Evolutionary conservation across 2,888 invertebrate species (phyloP).

Genomic region (Ornithoptera alexandrae): DNA sequence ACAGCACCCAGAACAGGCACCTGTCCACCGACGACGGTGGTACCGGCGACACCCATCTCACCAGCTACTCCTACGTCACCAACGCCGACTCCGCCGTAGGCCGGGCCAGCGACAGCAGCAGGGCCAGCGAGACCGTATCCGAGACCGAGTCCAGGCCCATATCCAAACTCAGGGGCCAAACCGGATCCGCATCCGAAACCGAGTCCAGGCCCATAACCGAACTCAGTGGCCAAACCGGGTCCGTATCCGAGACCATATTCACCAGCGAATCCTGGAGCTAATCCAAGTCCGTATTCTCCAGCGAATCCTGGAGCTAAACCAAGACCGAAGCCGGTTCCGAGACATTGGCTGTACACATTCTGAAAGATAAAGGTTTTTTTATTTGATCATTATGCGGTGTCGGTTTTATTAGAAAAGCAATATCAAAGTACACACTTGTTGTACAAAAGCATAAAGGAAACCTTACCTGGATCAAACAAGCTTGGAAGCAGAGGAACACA

Average conservation of each 20-base stretch:
- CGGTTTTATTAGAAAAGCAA: no score
- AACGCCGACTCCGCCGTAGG: slow-evolving; percentile 40
- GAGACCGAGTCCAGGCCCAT: background rate
- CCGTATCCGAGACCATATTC: slow-evolving; percentile 42
- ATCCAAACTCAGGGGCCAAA: background rate
- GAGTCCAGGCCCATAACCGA: background rate
- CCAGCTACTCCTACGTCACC: slow-evolving; percentile 39
- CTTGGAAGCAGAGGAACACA: slow-evolving; percentile 45
- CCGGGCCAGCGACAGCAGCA: slow-evolving; percentile 16
- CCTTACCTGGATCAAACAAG: slow-evolving; percentile 47
- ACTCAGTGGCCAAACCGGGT: background rate
- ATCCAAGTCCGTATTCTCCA: slow-evolving; percentile 66
- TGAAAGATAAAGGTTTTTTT: background rate
- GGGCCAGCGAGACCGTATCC: no score
- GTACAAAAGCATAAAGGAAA: background rate
- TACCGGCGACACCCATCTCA: slow-evolving; percentile 41
- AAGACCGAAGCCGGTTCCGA: slow-evolving; percentile 8
- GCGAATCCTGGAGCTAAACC: slow-evolving; percentile 3
- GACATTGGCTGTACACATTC: slow-evolving; percentile 9
- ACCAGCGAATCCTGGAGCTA: no score
- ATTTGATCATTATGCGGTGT: no score
- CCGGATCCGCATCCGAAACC: slow-evolving; percentile 42
- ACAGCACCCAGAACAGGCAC: slow-evolving; percentile 47
- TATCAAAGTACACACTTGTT: no score
- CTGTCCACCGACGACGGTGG: slow-evolving; percentile 42